Base-by-base conservation (phyloP, 2,888 invertebrate species). In the Crocallis elinguaria region DNA sequence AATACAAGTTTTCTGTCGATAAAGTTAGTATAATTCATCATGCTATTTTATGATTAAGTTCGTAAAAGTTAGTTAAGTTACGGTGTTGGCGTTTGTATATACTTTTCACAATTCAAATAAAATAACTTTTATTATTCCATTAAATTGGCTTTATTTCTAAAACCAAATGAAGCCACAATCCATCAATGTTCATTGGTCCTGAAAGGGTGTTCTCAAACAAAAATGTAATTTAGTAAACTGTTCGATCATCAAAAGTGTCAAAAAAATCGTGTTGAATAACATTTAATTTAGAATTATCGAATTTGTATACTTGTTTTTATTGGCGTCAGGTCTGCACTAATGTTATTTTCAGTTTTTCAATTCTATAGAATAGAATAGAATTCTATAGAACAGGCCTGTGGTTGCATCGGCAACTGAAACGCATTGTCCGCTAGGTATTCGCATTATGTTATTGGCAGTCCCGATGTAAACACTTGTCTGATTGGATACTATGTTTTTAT, bases 371-470 rank as follows among this genome's bases (percentile, higher is more conserved):
- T n/a, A n/a, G n/a, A n/a, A n/a, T n/a, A n/a, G n/a, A n/a, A n/a
- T n/a, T n/a, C n/a, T n/a, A n/a, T n/a, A n/a, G n/a, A n/a, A n/a
- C 42, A 50, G 46, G 14, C 48, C 60, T 50, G 57, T 69, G 58
- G 62, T 56, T 49, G 67, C 60, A 65, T 62, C 55, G 49, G 67
- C 60, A 65, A 62, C 55, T 46, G 46, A 68, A 69, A 69, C 71
- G 70, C 77, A 79, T 73, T 76, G 75, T 80, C 69, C 77, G 66
- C 71, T 79, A 74, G 69, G 72, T 87, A 88, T 89, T 89, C 88
- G 85, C 87, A 86, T 86, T 84, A 77, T 77, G 86, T 86, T 88
- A 88, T 89, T 86, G 86, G 82, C 79, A 77, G 78, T 79, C 70
- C 71, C 76, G 73, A 75, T 83, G 86, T 84, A 86, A 84, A 87